Percentiles rank a stretch among this genome's conserved stretches.
Conservation (phyloP, 2,797 vertebrate genomes). For the Fundulus diaphanus region DNA sequence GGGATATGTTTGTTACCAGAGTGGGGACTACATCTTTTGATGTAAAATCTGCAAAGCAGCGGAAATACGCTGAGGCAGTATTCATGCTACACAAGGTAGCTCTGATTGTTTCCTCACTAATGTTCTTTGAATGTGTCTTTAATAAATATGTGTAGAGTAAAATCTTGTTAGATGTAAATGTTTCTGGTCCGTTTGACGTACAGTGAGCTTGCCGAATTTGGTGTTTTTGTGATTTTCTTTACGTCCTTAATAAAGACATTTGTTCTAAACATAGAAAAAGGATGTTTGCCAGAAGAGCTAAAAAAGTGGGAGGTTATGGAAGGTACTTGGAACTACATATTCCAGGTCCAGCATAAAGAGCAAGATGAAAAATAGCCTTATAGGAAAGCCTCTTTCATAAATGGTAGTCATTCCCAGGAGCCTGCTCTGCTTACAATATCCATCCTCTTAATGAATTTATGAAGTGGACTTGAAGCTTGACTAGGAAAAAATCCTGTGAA, state of each 20-base stretch:
- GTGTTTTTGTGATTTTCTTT: constrained; percentile 64
- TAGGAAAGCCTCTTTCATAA: background rate
- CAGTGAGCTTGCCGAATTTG: constrained; percentile 39
- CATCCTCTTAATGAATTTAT: background rate
- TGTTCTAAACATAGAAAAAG: constrained; percentile 58
- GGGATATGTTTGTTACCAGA: constrained; percentile 12
- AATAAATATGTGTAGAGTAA: constrained; percentile 42
- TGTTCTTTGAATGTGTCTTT: constrained; percentile 49
- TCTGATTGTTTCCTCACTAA: constrained; percentile 39
- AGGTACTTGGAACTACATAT: background rate
- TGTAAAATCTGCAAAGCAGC: constrained; percentile 20
- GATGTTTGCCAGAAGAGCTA: background rate
- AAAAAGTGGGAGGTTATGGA: background rate
- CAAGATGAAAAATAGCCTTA: constrained; percentile 3
- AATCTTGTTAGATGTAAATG: constrained; percentile 51
- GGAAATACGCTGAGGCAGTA: constrained; percentile 15
- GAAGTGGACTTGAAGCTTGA: background rate
- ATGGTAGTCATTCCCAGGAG: background rate
- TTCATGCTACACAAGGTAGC: constrained; percentile 21
- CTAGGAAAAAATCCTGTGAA: background rate
- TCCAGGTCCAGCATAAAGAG: background rate
- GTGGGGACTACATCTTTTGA: constrained; percentile 35
- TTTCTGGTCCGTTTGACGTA: constrained; percentile 43
- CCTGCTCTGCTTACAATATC: background rate
- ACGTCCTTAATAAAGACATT: constrained; percentile 70